Percentiles rank a stretch among this genome's conserved stretches.
Evolutionary conservation across 2,888 invertebrate genomes (phyloP).

Genomic region (Notodonta dromedarius): DNA sequence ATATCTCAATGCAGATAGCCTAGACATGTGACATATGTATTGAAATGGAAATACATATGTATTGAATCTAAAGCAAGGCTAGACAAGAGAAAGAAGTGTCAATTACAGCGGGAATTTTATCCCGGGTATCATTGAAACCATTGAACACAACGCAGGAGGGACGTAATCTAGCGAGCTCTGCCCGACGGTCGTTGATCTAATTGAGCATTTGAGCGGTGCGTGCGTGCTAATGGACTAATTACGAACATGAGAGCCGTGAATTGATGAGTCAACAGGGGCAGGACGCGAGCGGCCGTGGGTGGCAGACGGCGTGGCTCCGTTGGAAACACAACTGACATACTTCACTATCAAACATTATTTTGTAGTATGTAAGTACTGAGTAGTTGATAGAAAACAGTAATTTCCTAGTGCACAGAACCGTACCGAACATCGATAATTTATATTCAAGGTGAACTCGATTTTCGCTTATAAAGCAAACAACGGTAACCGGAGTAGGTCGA

Average conservation of each 20-base stretch:
- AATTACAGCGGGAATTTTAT: conserved; percentile 57
- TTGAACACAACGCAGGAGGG: conserved; percentile 47
- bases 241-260: conserved; percentile 73
- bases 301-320: conserved; percentile 82
- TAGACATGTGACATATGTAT: too few species aligned
- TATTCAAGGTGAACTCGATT: background rate
- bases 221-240: conserved; percentile 83
- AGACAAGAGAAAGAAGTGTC: conserved; percentile 50
- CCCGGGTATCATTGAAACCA: conserved; percentile 58
- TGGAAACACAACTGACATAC: conserved; percentile 45
- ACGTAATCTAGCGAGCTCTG: conserved; percentile 69
- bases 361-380: background rate
- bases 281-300: conserved; percentile 76
- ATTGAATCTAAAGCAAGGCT: background rate
- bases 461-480: background rate
- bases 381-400: background rate
- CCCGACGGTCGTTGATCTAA: conserved; percentile 78
- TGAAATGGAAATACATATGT: too few species aligned
- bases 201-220: conserved; percentile 82
- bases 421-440: background rate
- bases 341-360: conserved; percentile 38
- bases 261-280: conserved; percentile 76
- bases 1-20: too few species aligned
- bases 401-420: background rate
- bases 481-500: background rate